A percentile compares a stretch with the other conserved stretches of the same genome.
These are phyloP conservation scores for Trochalopteron elliotii DNA, from an alignment of 2,113 vertebrate species.

Conservation along the genomic window DNA sequence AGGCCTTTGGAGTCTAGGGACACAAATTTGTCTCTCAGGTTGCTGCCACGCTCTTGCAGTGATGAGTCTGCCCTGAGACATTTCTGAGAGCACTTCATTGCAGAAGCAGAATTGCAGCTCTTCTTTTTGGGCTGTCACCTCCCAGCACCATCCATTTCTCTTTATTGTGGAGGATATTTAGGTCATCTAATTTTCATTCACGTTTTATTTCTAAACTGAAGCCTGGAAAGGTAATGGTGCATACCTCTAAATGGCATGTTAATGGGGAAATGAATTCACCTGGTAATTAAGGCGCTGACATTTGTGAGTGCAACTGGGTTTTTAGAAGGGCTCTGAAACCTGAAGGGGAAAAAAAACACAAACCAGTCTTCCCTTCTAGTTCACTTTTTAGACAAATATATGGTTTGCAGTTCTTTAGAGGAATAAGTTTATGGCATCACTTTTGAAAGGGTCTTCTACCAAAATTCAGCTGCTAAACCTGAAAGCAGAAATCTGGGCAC, in stretches of 20 bases:
- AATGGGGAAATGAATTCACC: slow-evolving; percentile 23
- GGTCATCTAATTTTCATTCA: background rate
- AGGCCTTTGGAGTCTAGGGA: background rate
- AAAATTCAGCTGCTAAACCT: background rate
- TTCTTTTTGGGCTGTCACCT: background rate
- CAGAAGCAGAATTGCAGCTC: background rate
- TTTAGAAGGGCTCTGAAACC: background rate
- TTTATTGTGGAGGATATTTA: background rate
- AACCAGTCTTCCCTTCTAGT: background rate
- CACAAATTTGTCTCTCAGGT: background rate
- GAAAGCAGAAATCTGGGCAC: background rate
- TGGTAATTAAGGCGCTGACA: background rate
- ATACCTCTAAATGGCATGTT: background rate
- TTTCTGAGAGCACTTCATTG: background rate
- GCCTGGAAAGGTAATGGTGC: slow-evolving; percentile 10
- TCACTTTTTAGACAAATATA: background rate
- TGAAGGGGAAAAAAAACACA: background rate
- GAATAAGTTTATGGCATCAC: background rate
- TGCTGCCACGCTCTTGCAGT: background rate
- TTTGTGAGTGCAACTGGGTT: background rate
- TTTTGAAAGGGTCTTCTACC: background rate
- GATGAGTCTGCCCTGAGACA: background rate
- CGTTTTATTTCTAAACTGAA: background rate
- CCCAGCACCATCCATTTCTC: background rate
- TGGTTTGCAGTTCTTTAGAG: background rate